Base-by-base conservation (phyloP, 2,888 invertebrate genomes). In the Drosophila formosana region DNA sequence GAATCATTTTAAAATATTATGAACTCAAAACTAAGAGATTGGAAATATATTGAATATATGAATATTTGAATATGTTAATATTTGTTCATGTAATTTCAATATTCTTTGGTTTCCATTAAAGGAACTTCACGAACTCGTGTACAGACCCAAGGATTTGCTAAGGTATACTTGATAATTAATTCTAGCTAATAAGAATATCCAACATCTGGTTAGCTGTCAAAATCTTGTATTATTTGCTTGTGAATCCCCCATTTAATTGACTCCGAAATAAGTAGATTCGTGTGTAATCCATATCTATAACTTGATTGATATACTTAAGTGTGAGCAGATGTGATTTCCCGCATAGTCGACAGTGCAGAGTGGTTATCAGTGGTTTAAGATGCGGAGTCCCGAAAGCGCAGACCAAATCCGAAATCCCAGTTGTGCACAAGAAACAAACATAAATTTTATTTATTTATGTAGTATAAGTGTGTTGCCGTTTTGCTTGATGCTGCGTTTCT, bases 361-460 rank as follows among this genome's bases (percentile, higher is more conserved):
- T 28, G 28, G 11, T 53, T 53, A 56, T 49, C 65, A 25, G 50
- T 58, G 58, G 66, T 58, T 60, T 47, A 47, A 62, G 55, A 45
- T 45, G 47, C 9, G 57, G 47, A 57, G 47, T 57, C 47, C 46
- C 45, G 34, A 46, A 32, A 34, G n/a, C 56, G 13, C 52, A 50
- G 55, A 6, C 39, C 9, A 58, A 72, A 69, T 62, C 75, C 61
- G 49, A 71, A 78, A 65, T 87, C 82, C 82, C 79, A 73, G 71
- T 73, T 67, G 75, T 66, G 66, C 66, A 53, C 37, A 52, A 52
- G 18, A 11, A 37, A 60, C 83, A 11, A 37, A 60, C 83, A 88
- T 88, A 81, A 83, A 88, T 88, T 88, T 84, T 86, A 86, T 86
- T 86, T 86, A 88, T 88, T 88, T 85, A 83, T 80, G 58, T 45